Base-by-base conservation (phyloP, 1,140 invertebrate genomes). In the Apocrypta bakeri region DNA sequence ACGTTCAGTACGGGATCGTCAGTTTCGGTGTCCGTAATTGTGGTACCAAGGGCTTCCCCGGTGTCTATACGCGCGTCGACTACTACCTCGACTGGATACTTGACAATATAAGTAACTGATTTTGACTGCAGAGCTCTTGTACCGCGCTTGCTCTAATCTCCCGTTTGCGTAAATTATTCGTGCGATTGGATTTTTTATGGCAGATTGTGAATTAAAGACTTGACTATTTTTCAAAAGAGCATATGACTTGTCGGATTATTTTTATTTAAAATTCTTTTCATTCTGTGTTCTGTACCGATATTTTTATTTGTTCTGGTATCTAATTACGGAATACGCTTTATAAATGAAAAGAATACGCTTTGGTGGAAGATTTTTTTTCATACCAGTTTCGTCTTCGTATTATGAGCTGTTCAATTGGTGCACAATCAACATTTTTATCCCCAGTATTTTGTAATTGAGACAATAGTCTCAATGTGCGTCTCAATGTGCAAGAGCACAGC, bases 31-130 rank as follows among this genome's bases (percentile, higher is more conserved):
- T 87, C 0, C 86, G 25, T 4, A 72, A 75, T 8, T 94, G 94
- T 80, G 95, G 94, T 0, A 86, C 90, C 0, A 89, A 90, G 27
- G 93, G 93, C 1, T 91, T 89, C 48, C 95, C 95, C 3, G 94
- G 94, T 0, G 94, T 96, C 1, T 96, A 95, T 85, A 94, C 95
- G 0, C 91, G 92, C 21, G 89, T 95, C 0, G 87, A 90, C 0
- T 90, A 93, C 78, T 95, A 95, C 79, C 90, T 95, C 88, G 92
- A 95, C 56, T 96, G 95, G 95, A 94, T 96, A 79, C 86, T 93
- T 77, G 85, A 93, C 25, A 94, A 90, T 7, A 89, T 96, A n/a
- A 86, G 21, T 61, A 84, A 88, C 21, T 91, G 84, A 89, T 74
- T n/a, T n/a, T n/a, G 21, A 37, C 14, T 6, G 48, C 48, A 56